phyloP scores from a whole-genome alignment of 2,888 invertebrate species.

The Andrena flavipes region DNA sequence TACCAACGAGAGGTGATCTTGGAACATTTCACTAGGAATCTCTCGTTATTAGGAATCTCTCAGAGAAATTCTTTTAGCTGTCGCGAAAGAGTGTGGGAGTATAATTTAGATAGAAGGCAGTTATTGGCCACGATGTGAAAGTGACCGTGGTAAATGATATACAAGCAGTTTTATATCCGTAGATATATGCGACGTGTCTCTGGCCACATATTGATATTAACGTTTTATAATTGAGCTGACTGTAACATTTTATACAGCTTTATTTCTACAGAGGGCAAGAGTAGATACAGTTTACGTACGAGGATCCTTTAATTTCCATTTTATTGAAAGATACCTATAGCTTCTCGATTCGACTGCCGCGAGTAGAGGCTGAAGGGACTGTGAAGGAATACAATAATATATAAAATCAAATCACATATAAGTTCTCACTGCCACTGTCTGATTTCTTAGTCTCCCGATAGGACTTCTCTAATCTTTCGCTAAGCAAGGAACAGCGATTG shows the following conservation, averaged over 20 bases:
- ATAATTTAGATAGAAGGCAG: background rate
- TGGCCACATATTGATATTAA: conserved; percentile 61
- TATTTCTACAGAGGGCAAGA: conserved; percentile 51
- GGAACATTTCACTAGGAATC: conserved; percentile 34
- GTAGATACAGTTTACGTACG: background rate
- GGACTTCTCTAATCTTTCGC: background rate
- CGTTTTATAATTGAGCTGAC: conserved; percentile 71
- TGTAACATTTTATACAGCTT: conserved; percentile 74
- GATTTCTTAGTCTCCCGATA: conserved; percentile 42
- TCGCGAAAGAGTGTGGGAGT: conserved; percentile 6
- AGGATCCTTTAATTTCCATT: background rate
- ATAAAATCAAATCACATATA: conserved; percentile 51
- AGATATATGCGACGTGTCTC: conserved; percentile 50
- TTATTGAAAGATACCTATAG: conserved; percentile 1
- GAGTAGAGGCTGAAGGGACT: conserved; percentile 22
- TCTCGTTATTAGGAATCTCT: background rate
- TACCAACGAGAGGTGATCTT: conserved; percentile 70
- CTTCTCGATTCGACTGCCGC: conserved; percentile 22
- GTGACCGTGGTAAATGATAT: conserved; percentile 20
- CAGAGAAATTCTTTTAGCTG: background rate
- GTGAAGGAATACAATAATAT: conserved; percentile 21
- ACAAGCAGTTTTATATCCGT: conserved; percentile 64
- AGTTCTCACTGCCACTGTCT: conserved; percentile 72
- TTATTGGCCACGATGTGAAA: background rate
- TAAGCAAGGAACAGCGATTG: conserved; percentile 10